A percentile compares a stretch with the other conserved stretches of the same genome.
Evolutionary conservation across 2,888 invertebrate genomes (phyloP).

Genomic region (Eustalomyia histrio): DNA sequence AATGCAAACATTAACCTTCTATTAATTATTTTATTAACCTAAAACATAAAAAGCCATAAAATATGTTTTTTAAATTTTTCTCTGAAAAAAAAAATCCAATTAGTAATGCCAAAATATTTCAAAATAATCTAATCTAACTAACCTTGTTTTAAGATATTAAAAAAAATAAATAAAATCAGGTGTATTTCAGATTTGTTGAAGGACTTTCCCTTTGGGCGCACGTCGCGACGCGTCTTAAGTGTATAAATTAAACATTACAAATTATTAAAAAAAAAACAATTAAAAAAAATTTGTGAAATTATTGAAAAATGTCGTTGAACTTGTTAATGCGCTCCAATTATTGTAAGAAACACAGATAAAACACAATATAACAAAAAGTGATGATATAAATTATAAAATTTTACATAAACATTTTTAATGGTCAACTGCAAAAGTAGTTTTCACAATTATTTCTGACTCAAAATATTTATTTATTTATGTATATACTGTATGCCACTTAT

Average conservation of each 20-base stretch:
- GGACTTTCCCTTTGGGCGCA: not conserved
- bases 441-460: constrained; percentile 4
- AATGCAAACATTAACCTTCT: constrained; percentile 31
- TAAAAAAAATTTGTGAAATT: constrained; percentile 8
- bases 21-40: constrained; percentile 15
- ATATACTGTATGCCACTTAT: constrained; percentile 37
- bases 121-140: not conserved
- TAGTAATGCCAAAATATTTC: not conserved
- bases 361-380: constrained; percentile 16
- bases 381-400: constrained; percentile 29
- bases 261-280: constrained; percentile 1
- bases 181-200: not conserved
- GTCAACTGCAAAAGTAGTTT: constrained; percentile 21
- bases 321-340: constrained; percentile 48
- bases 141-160: not conserved
- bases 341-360: constrained; percentile 29
- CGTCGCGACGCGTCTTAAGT: not conserved
- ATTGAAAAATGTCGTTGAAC: constrained; percentile 61
- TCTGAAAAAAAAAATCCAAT: not conserved
- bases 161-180: not conserved
- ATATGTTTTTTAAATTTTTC: not conserved
- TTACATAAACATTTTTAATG: constrained; percentile 14
- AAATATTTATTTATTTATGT: not conserved
- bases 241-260: not conserved
- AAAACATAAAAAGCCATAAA: not conserved